Evolutionary conservation across 2,888 invertebrate species (phyloP).

Genomic region (Aphodius sticticus): DNA sequence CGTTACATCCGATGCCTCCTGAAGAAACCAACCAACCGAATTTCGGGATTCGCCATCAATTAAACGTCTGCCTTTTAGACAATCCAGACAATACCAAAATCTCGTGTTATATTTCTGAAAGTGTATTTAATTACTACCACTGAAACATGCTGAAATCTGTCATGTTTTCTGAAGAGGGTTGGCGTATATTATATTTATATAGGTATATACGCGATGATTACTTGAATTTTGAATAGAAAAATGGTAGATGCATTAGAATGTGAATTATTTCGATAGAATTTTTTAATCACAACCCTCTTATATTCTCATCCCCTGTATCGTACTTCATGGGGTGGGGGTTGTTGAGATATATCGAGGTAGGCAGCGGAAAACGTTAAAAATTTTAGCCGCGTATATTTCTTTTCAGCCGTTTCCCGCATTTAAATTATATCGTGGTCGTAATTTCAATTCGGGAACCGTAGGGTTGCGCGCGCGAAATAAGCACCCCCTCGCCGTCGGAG

Average conservation of each 20-base stretch:
- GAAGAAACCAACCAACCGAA: background rate
- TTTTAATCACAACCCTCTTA: background rate
- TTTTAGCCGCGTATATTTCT: background rate
- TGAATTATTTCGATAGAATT: background rate
- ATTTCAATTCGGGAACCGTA: background rate
- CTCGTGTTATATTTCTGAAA: background rate
- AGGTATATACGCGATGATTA: background rate
- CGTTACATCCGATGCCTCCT: background rate
- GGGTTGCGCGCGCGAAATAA: conserved; percentile 4
- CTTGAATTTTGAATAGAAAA: background rate
- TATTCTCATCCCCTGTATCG: background rate
- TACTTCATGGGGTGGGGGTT: background rate
- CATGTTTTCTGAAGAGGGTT: background rate
- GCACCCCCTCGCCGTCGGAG: background rate
- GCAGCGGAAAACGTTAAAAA: background rate
- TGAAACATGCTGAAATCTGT: background rate
- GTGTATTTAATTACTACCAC: background rate
- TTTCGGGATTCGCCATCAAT: background rate
- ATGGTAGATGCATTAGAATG: background rate
- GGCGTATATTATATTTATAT: background rate
- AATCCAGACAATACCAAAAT: background rate
- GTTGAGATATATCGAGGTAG: background rate
- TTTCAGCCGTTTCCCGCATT: background rate
- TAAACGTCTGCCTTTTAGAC: background rate
- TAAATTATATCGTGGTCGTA: background rate